A percentile compares a stretch with the other conserved stretches of the same genome.
Evolutionary conservation across 1,140 invertebrate species (phyloP).

Genomic region (Globodera rostochiensis): DNA sequence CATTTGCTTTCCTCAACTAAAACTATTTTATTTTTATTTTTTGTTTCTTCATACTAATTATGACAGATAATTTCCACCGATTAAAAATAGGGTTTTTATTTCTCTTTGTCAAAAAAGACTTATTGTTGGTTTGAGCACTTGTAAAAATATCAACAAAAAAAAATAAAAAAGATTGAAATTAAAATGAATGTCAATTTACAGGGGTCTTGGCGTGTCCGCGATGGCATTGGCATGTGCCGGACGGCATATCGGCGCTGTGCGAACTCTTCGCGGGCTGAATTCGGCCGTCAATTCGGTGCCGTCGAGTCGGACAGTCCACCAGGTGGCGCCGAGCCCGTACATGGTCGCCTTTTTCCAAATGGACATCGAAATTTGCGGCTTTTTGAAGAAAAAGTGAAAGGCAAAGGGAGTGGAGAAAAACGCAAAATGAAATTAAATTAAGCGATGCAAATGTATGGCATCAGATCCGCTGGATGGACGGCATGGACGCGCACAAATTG

Average conservation of each 20-base stretch:
- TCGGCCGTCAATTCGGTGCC: constrained; percentile 4
- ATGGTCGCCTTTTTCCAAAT: constrained; percentile 33
- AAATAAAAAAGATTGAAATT: too few relatives aligned
- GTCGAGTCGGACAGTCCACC: background rate
- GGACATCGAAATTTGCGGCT: constrained; percentile 31
- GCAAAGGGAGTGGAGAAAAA: background rate
- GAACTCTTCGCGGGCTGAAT: constrained; percentile 19
- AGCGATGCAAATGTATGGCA: constrained; percentile 26
- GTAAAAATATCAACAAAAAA: too few relatives aligned
- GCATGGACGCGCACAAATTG: constrained; percentile 15
- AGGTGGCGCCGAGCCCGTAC: constrained; percentile 20
- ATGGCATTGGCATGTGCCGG: constrained; percentile 27
- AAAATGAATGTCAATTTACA: background rate
- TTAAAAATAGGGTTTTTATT: too few relatives aligned
- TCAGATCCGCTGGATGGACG: constrained; percentile 21
- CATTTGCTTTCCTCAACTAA: too few relatives aligned
- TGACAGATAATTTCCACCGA: too few relatives aligned
- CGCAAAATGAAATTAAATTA: background rate
- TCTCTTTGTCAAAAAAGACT: too few relatives aligned
- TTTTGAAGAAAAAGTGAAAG: constrained; percentile 26
- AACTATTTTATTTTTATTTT: too few relatives aligned
- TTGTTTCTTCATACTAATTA: too few relatives aligned
- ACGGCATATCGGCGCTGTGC: constrained; percentile 23
- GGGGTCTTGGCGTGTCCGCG: constrained; percentile 21
- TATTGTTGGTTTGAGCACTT: too few relatives aligned